phyloP scores from a whole-genome alignment of 92 coral and sea anemone species.

The Ricordea florida region DNA sequence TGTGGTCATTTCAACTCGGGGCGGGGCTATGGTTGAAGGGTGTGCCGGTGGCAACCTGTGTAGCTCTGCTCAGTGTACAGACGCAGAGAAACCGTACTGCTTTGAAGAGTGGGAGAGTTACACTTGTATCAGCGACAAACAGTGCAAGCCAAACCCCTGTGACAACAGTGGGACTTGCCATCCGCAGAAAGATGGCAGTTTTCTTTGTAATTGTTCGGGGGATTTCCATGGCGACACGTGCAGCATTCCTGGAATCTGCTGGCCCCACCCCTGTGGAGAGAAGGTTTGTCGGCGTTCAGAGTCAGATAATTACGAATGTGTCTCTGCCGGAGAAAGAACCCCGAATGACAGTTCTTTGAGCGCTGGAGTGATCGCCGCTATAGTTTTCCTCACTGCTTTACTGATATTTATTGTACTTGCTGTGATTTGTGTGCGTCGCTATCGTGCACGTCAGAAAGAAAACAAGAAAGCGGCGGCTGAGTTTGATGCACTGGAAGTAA shows the following conservation, averaged over 20 bases:
- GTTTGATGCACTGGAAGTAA: constrained; percentile 56
- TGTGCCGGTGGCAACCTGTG: constrained; percentile 79
- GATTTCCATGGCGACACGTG: constrained; percentile 63
- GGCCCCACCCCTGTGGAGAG: constrained; percentile 23
- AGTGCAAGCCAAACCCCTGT: constrained; percentile 77
- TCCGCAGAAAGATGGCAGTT: constrained; percentile 70
- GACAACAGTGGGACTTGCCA: constrained; percentile 67
- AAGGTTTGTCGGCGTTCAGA: constrained; percentile 25
- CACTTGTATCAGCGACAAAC: constrained; percentile 76
- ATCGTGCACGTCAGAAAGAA: constrained; percentile 41
- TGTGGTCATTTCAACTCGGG: constrained; percentile 59
- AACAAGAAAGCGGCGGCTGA: constrained; percentile 57
- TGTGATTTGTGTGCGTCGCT: constrained; percentile 82
- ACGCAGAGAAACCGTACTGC: constrained; percentile 69
- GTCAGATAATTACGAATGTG: constrained; percentile 24
- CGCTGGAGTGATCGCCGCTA: constrained; percentile 88
- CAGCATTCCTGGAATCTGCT: constrained; percentile 37
- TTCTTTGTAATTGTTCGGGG: constrained; percentile 62
- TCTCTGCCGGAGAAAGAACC: not conserved
- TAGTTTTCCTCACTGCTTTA: constrained; percentile 82
- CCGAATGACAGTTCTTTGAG: constrained; percentile 51
- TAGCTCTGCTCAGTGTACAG: constrained; percentile 66
- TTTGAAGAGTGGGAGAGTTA: constrained; percentile 85
- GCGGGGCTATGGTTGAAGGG: constrained; percentile 73
- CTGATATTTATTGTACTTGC: constrained; percentile 83